These are phyloP conservation scores for Xylocampa areola DNA, from an alignment of 2,888 invertebrate species.

Conservation along the genomic window DNA sequence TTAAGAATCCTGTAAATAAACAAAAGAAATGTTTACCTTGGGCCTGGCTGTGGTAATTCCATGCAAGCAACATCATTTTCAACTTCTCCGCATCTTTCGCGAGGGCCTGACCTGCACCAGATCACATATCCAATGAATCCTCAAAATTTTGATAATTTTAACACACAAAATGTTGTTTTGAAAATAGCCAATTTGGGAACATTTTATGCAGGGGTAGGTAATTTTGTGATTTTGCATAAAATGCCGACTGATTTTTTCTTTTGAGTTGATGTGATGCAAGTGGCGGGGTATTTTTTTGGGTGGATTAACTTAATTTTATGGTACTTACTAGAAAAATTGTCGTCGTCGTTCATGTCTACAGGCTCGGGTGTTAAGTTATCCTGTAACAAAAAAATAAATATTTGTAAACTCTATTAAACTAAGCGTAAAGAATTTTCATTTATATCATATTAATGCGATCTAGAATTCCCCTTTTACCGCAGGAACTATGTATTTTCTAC, in stretches of 20 bases:
- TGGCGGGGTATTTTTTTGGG: conserved; percentile 65
- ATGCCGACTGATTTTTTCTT: conserved; percentile 66
- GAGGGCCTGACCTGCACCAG: conserved; percentile 89
- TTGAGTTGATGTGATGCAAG: conserved; percentile 88
- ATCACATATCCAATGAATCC: conserved; percentile 86
- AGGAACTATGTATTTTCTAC: no score
- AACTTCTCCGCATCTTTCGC: conserved; percentile 96
- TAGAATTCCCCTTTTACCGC: no score
- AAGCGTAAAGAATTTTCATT: no score
- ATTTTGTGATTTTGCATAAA: conserved; percentile 67
- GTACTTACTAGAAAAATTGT: conserved; percentile 92
- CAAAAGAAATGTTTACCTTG: conserved; percentile 87
- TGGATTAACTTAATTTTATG: background rate
- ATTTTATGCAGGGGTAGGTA: conserved; percentile 67
- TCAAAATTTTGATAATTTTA: conserved; percentile 71
- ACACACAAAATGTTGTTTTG: conserved; percentile 60
- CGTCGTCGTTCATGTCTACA: conserved; percentile 92
- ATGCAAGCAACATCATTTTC: conserved; percentile 96
- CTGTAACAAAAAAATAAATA: conserved; percentile 87
- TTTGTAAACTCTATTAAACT: conserved; percentile 1
- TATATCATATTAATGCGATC: no score
- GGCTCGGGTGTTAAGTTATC: conserved; percentile 93
- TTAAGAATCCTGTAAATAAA: conserved; percentile 32
- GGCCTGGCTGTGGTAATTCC: conserved; percentile 95
- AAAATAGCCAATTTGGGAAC: conserved; percentile 75